Percentiles rank a stretch among this genome's conserved stretches.
Conservation (phyloP, 2,888 invertebrate genomes). For the Caenorhabditis zanzibari region DNA sequence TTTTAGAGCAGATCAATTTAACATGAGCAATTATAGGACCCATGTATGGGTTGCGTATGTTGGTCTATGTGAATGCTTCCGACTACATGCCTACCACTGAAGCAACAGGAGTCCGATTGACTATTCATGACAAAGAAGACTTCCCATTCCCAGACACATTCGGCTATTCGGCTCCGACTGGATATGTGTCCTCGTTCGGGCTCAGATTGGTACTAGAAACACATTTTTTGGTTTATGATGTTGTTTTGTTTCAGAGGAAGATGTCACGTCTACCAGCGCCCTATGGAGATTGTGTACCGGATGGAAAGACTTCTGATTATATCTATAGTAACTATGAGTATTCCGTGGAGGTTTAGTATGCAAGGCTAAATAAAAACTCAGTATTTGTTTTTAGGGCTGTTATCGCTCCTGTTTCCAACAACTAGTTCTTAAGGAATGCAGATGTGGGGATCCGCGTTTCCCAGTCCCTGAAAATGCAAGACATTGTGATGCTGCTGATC, state of each 20-base stretch:
- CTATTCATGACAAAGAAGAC: constrained; percentile 82
- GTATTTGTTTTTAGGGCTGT: constrained; percentile 75
- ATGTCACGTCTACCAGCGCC: constrained; percentile 80
- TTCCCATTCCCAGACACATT: constrained; percentile 82
- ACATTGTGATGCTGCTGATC: constrained; percentile 80
- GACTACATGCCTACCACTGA: constrained; percentile 83
- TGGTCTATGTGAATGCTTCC: constrained; percentile 80
- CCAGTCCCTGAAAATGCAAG: constrained; percentile 74
- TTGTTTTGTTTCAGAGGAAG: constrained; percentile 68
- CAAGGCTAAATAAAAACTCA: too few relatives aligned
- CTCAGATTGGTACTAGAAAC: constrained; percentile 71
- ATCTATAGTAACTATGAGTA: constrained; percentile 80
- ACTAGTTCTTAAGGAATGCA: constrained; percentile 78
- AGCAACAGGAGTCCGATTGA: constrained; percentile 81
- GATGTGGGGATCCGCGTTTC: constrained; percentile 83
- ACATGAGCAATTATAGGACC: constrained; percentile 70
- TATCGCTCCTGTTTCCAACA: constrained; percentile 82
- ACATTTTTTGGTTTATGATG: not conserved
- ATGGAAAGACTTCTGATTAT: constrained; percentile 79
- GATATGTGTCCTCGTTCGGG: constrained; percentile 81
- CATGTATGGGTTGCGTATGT: constrained; percentile 82
- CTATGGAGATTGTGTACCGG: constrained; percentile 81
- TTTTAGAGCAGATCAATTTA: not conserved
- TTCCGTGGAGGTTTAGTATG: constrained; percentile 77
- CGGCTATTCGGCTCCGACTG: constrained; percentile 81